phyloP scores from a whole-genome alignment of 2,888 invertebrate genomes.

The Caenorhabditis sp. region DNA sequence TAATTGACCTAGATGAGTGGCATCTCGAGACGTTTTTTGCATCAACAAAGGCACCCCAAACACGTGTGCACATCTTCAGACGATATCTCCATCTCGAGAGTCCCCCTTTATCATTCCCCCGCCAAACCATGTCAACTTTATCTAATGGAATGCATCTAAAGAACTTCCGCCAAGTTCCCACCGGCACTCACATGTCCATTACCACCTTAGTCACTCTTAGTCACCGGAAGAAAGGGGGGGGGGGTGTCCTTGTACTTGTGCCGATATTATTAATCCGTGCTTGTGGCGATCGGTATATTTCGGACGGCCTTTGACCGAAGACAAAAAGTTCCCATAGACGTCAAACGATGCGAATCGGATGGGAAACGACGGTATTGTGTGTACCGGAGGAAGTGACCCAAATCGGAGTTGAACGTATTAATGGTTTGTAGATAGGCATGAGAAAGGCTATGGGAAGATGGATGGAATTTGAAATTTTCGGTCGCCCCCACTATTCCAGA shows the following conservation, averaged over 20 bases:
- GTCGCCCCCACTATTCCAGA: no score
- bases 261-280: slow-evolving; percentile 47
- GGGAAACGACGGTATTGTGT: slow-evolving; percentile 18
- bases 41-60: slow-evolving; percentile 21
- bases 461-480: background rate
- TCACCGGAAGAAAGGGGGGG: slow-evolving; percentile 29
- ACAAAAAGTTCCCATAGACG: slow-evolving; percentile 58
- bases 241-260: slow-evolving; percentile 11
- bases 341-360: slow-evolving; percentile 57
- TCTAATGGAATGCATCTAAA: slow-evolving; percentile 14
- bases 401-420: slow-evolving; percentile 33
- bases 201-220: slow-evolving; percentile 33
- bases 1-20: slow-evolving; percentile 55
- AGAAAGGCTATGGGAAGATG: background rate
- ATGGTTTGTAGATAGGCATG: background rate
- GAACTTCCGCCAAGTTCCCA: slow-evolving; percentile 50
- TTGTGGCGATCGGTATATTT: background rate
- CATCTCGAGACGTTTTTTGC: slow-evolving; percentile 2
- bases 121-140: background rate
- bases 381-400: slow-evolving; percentile 33
- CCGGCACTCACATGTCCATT: slow-evolving; percentile 31
- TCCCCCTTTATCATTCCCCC: background rate
- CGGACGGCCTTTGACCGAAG: background rate
- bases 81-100: slow-evolving; percentile 3
- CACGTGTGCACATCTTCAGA: background rate